Evolutionary conservation across 2,113 vertebrate genomes (phyloP).

Genomic region (Paramisgurnus dabryanus): DNA sequence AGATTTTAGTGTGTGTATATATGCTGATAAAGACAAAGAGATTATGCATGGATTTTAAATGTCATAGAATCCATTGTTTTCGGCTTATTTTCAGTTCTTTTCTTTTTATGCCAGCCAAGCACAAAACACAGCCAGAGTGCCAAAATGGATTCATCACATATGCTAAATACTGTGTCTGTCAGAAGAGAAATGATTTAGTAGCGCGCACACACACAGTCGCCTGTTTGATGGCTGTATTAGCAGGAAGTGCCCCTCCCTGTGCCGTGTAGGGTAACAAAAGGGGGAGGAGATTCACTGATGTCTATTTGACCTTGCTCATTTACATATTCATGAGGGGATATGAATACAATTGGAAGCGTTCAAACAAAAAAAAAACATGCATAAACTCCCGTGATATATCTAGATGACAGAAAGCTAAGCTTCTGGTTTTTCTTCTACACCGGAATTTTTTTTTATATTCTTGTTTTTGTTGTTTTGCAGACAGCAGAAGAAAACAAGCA

Average conservation of each 20-base stretch:
- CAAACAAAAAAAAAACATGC: slow-evolving; percentile 35
- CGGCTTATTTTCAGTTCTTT: slow-evolving; percentile 49
- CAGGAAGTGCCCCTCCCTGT: slow-evolving; percentile 7
- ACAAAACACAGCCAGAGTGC: slow-evolving; percentile 9
- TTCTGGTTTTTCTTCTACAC: slow-evolving; percentile 19
- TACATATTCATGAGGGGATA: slow-evolving; percentile 56
- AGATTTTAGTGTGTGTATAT: slow-evolving; percentile 11
- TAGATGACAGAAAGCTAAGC: slow-evolving; percentile 31
- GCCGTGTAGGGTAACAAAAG: slow-evolving; percentile 23
- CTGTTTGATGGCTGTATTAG: slow-evolving; percentile 24
- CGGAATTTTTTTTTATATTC: slow-evolving; percentile 19
- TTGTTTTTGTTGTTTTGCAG: slow-evolving; percentile 28
- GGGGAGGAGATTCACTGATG: slow-evolving; percentile 62
- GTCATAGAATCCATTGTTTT: slow-evolving; percentile 71
- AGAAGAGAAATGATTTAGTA: slow-evolving; percentile 3
- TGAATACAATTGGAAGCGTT: slow-evolving; percentile 38
- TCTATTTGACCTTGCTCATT: slow-evolving; percentile 64
- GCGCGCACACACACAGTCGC: not conserved
- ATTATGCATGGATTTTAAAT: slow-evolving; percentile 73
- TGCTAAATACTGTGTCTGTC: slow-evolving; percentile 37
- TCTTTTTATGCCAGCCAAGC: slow-evolving; percentile 8
- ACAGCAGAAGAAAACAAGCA: slow-evolving; percentile 15
- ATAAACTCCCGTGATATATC: slow-evolving; percentile 11
- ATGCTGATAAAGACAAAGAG: not conserved
- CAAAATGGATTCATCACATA: slow-evolving; percentile 31